phyloP scores from a whole-genome alignment of 2,797 vertebrate species.

The Lepus townsendii region DNA sequence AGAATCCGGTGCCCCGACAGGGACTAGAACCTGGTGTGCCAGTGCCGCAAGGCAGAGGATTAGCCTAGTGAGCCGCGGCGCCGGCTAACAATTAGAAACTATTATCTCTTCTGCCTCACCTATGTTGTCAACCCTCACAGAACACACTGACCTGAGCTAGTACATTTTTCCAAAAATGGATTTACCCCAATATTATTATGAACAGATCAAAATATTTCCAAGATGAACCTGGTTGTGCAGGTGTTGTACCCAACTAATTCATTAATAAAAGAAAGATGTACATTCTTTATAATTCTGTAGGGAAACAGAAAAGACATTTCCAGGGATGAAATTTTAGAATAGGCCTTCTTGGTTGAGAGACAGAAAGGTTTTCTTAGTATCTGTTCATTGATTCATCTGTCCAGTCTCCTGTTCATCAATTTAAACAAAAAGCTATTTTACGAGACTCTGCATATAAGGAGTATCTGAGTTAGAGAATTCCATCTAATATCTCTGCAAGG shows the following conservation, averaged over 20 bases:
- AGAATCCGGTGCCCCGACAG: too few relatives aligned
- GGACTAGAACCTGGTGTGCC: too few relatives aligned
- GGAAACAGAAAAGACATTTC: background rate
- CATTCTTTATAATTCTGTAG: background rate
- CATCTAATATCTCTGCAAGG: background rate
- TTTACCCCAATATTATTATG: background rate
- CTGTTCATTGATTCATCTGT: background rate
- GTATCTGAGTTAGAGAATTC: background rate
- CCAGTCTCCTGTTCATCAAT: background rate
- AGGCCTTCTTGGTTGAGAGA: conserved; percentile 10
- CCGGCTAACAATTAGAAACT: conserved; percentile 12
- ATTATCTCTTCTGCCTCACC: background rate
- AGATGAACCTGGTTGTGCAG: conserved; percentile 10
- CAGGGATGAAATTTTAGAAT: background rate
- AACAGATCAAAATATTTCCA: background rate
- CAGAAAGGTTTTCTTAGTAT: background rate
- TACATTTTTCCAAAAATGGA: conserved; percentile 25
- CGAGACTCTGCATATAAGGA: conserved; percentile 1
- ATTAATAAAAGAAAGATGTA: conserved; percentile 54
- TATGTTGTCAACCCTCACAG: background rate
- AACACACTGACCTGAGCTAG: background rate
- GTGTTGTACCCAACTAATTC: conserved; percentile 46
- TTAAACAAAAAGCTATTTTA: background rate
- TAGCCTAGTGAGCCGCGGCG: too few relatives aligned
- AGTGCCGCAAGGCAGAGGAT: too few relatives aligned